These are phyloP conservation scores for Syrphus vitripennis DNA, from an alignment of 2,888 invertebrate genomes.

Conservation along the genomic window DNA sequence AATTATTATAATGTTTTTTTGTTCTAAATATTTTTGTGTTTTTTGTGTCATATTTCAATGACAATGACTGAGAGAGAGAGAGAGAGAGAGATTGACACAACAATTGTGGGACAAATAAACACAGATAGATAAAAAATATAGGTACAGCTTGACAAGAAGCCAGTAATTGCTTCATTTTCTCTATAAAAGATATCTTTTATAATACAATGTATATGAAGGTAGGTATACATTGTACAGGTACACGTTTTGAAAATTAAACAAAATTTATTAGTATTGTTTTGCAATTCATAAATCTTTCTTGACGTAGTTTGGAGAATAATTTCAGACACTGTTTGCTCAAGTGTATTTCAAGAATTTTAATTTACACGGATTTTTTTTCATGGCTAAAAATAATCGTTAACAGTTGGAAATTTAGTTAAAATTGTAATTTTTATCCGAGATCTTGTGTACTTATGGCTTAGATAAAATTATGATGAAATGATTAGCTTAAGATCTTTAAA, in stretches of 20 bases:
- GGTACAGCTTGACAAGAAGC: slow-evolving; percentile 25
- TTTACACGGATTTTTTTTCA: not conserved
- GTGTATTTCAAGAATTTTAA: not conserved
- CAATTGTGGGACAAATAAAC: not conserved
- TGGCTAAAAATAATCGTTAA: not conserved
- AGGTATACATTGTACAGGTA: not conserved
- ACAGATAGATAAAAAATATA: not conserved
- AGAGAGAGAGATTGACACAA: slow-evolving; percentile 30
- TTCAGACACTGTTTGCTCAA: not conserved
- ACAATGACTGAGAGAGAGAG: slow-evolving; percentile 25
- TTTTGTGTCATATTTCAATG: not conserved
- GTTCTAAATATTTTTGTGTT: not conserved
- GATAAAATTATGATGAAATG: too few relatives aligned
- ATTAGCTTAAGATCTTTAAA: too few relatives aligned
- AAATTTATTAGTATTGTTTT: slow-evolving; percentile 21
- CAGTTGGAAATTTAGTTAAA: not conserved
- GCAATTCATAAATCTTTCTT: slow-evolving; percentile 12
- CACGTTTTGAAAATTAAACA: slow-evolving; percentile 24
- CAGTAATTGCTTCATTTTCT: slow-evolving; percentile 47
- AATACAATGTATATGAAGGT: not conserved
- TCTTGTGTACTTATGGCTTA: not conserved
- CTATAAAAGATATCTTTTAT: not conserved
- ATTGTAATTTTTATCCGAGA: not conserved
- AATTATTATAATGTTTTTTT: not conserved
- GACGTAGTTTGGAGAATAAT: not conserved